Evolutionary conservation across 1,140 invertebrate genomes (phyloP).

Genomic region (Melitaea cinxia): DNA sequence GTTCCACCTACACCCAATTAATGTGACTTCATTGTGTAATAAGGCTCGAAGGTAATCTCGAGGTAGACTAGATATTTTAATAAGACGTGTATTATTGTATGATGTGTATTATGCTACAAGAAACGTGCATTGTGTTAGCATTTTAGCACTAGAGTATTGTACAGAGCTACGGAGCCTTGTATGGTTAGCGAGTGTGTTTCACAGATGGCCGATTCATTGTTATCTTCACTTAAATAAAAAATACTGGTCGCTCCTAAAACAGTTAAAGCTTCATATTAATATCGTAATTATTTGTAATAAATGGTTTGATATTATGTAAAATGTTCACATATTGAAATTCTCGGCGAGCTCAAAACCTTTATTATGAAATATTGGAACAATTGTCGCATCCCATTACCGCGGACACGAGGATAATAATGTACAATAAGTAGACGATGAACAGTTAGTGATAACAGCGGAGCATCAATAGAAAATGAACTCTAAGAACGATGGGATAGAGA

Average conservation of each 20-base stretch:
- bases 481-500: slow-evolving; percentile 4
- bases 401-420: slow-evolving; percentile 34
- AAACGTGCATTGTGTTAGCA: too few relatives aligned
- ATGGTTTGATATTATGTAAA: slow-evolving; percentile 16
- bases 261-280: not conserved
- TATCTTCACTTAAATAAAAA: too few relatives aligned
- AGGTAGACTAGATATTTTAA: too few relatives aligned
- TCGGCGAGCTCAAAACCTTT: slow-evolving; percentile 20
- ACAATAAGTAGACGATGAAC: slow-evolving; percentile 23
- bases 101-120: too few relatives aligned
- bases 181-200: too few relatives aligned
- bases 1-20: too few relatives aligned
- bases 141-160: too few relatives aligned
- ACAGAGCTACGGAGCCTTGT: too few relatives aligned
- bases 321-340: slow-evolving; percentile 10
- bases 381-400: slow-evolving; percentile 26
- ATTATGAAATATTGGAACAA: slow-evolving; percentile 27
- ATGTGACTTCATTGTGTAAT: too few relatives aligned
- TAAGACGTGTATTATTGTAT: too few relatives aligned
- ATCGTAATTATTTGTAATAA: not conserved
- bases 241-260: too few relatives aligned
- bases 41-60: too few relatives aligned
- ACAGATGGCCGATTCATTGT: not conserved
- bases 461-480: slow-evolving; percentile 5
- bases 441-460: not conserved